These are phyloP conservation scores for Calameuta pallipes DNA, from an alignment of 2,888 invertebrate species.

Conservation along the genomic window DNA sequence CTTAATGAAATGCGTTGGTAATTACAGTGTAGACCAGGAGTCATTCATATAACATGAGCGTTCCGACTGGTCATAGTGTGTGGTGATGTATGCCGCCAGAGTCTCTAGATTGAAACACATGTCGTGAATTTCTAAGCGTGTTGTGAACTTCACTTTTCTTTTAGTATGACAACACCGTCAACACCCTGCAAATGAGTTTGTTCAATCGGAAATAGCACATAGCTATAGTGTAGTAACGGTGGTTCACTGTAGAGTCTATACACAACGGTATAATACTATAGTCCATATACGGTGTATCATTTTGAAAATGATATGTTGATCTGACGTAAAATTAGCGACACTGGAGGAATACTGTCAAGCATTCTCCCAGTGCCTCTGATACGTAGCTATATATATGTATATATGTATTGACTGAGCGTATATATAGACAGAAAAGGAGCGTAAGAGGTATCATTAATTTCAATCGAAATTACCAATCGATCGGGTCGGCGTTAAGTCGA, in stretches of 20 bases:
- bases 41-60: constrained; percentile 16
- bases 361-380: background rate
- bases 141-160: background rate
- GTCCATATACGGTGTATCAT: background rate
- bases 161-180: background rate
- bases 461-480: constrained; percentile 31
- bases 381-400: background rate
- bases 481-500: constrained; percentile 15
- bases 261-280: background rate
- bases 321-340: background rate
- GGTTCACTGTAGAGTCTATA: background rate
- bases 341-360: too few relatives aligned
- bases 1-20: constrained; percentile 53
- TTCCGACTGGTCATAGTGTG: background rate
- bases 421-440: background rate
- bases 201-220: background rate
- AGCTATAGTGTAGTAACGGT: background rate
- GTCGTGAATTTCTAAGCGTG: constrained; percentile 1
- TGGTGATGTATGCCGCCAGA: background rate
- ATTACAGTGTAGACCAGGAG: constrained; percentile 34
- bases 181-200: background rate
- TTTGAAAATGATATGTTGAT: background rate
- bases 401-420: background rate
- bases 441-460: constrained; percentile 40
- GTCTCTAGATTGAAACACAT: background rate